Conservation (phyloP, 2,113 vertebrate genomes). For the Serinus canaria region DNA sequence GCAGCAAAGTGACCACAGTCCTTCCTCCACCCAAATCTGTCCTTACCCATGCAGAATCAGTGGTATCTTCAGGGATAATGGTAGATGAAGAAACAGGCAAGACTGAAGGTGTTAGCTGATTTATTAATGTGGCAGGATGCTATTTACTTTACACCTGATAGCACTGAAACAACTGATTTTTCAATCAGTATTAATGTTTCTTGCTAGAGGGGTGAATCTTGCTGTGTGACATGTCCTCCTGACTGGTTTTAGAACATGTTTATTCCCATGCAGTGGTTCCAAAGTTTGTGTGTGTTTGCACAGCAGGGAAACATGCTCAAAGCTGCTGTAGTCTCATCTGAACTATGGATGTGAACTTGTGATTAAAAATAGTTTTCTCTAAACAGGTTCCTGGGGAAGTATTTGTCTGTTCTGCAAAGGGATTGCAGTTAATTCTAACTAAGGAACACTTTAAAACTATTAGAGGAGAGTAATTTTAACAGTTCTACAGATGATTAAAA, state of each 20-base stretch:
- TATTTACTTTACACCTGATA: not conserved
- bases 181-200: not conserved
- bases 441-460: slow-evolving; percentile 81
- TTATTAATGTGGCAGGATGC: not conserved
- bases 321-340: not conserved
- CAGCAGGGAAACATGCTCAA: not conserved
- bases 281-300: not conserved
- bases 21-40: not conserved
- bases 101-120: not conserved
- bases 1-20: too few relatives aligned
- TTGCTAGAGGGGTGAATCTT: not conserved
- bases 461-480: slow-evolving; percentile 83
- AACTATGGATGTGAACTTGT: slow-evolving; percentile 3
- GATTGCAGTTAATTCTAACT: slow-evolving; percentile 73
- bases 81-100: not conserved
- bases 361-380: slow-evolving; percentile 64
- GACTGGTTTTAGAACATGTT: not conserved
- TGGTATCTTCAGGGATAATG: fast-evolving
- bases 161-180: not conserved
- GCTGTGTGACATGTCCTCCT: not conserved
- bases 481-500: slow-evolving; percentile 93
- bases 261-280: not conserved
- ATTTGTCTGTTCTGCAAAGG: slow-evolving; percentile 13
- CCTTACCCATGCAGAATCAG: not conserved
- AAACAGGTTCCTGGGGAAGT: slow-evolving; percentile 65